phyloP scores from a whole-genome alignment of 2,113 vertebrate genomes.

The Mionectes macconnelli region DNA sequence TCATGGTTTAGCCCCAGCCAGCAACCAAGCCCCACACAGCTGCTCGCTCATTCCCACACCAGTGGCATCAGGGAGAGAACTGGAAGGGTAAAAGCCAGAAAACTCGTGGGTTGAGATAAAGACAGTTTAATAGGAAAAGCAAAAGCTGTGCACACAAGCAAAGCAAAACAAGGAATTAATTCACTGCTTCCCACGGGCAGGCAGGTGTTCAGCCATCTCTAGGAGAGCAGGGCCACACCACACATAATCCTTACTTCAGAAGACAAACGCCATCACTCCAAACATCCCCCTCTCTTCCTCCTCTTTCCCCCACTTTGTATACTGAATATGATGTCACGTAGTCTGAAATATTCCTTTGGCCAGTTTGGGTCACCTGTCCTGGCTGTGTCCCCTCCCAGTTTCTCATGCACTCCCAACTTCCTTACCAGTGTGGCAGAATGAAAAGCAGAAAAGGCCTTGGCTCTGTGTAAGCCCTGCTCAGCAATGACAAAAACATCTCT shows the following conservation, averaged over 20 bases:
- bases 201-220: background rate
- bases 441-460: background rate
- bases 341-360: background rate
- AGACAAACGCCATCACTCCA: background rate
- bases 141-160: background rate
- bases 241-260: background rate
- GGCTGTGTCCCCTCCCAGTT: background rate
- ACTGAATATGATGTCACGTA: background rate
- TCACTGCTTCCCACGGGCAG: background rate
- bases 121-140: background rate
- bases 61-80: background rate
- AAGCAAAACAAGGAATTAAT: background rate
- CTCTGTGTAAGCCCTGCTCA: background rate
- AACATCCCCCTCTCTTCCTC: background rate
- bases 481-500: background rate
- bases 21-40: background rate
- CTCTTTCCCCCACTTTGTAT: background rate
- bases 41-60: background rate
- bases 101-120: background rate
- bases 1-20: background rate
- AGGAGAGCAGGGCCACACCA: background rate
- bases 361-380: background rate
- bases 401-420: background rate
- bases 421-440: background rate
- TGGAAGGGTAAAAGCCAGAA: background rate